Evolutionary conservation across 2,113 vertebrate species (phyloP).

Genomic region (Dicrurus megarhynchus): DNA sequence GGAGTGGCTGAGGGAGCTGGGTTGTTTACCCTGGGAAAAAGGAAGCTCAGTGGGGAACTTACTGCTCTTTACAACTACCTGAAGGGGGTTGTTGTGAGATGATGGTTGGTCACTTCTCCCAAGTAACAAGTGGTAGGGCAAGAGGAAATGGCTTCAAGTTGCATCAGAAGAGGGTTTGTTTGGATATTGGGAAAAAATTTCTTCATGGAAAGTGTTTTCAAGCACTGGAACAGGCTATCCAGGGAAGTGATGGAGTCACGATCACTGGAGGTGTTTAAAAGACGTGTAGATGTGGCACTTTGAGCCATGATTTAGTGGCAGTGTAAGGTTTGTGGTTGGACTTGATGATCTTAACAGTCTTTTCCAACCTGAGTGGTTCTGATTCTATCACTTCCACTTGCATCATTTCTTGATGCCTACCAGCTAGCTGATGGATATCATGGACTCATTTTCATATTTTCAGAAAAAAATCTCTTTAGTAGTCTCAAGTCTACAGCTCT

Average conservation of each 20-base stretch:
- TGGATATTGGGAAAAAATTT: neutral
- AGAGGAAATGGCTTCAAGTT: neutral
- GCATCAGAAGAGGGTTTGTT: neutral
- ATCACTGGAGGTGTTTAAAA: neutral
- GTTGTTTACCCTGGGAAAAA: neutral
- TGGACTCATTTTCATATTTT: neutral
- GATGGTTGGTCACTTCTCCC: neutral
- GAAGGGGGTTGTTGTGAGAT: neutral
- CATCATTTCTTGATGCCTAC: neutral
- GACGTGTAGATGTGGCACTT: neutral
- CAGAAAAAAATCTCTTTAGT: neutral
- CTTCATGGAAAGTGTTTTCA: neutral
- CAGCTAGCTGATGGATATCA: neutral
- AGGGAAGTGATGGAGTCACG: neutral
- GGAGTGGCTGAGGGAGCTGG: neutral
- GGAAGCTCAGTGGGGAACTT: neutral
- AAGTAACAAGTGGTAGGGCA: neutral
- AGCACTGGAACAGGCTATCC: neutral
- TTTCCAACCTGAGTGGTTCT: neutral
- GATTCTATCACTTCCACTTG: neutral
- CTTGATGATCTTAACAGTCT: too few species aligned
- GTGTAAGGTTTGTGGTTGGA: neutral
- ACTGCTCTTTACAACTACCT: neutral
- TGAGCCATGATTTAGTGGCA: neutral
- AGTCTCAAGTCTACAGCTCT: neutral